Percentiles rank a stretch among this genome's conserved stretches.
Evolutionary conservation across 2,113 vertebrate genomes (phyloP).

Genomic region (Rhipidura dahli): DNA sequence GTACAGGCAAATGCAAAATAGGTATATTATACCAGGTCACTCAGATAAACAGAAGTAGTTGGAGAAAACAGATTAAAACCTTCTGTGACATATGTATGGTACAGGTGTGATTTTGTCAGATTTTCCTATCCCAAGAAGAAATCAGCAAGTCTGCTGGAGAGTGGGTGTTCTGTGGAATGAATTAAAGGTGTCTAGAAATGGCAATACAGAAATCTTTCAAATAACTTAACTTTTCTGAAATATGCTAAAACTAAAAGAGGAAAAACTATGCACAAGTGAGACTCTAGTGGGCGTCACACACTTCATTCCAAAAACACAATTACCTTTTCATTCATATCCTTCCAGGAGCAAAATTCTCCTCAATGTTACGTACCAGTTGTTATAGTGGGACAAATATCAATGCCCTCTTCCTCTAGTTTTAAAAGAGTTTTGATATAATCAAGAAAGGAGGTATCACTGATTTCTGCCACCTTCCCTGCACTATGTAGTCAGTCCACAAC

Average conservation of each 20-base stretch:
- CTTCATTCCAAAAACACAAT: constrained; percentile 16
- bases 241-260: background rate
- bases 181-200: constrained; percentile 17
- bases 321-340: constrained; percentile 25
- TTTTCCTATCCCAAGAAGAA: background rate
- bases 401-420: background rate
- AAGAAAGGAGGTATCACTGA: background rate
- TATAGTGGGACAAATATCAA: background rate
- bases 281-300: background rate
- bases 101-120: background rate
- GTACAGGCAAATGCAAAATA: background rate
- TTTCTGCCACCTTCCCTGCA: background rate
- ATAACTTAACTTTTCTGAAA: constrained; percentile 1
- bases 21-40: background rate
- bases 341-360: background rate
- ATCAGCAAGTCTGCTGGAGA: background rate
- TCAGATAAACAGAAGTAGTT: background rate
- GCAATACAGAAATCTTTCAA: background rate
- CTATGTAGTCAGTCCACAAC: background rate
- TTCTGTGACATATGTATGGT: background rate
- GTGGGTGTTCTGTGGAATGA: constrained; percentile 15
- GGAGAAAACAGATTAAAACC: background rate
- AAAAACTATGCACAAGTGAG: constrained; percentile 2
- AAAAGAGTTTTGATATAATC: background rate
- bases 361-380: background rate